These are phyloP conservation scores for Sceloporus tristichus DNA, from an alignment of 2,113 vertebrate genomes.

Conservation along the genomic window DNA sequence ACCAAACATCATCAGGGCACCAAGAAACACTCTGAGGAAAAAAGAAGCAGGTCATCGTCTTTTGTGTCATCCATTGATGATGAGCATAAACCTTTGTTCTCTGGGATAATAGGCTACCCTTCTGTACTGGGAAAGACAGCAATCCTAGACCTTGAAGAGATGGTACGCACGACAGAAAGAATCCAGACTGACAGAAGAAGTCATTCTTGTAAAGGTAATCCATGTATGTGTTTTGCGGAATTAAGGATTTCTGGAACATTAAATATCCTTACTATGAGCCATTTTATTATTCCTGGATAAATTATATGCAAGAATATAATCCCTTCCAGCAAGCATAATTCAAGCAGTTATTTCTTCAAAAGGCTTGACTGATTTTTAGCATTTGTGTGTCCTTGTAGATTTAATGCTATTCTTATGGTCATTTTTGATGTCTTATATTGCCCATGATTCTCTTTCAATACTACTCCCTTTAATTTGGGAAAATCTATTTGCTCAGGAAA, in stretches of 20 bases:
- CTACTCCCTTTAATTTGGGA: background rate
- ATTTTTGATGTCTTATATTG: background rate
- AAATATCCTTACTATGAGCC: constrained; percentile 23
- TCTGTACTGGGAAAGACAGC: constrained; percentile 77
- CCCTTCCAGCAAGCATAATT: background rate
- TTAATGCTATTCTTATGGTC: background rate
- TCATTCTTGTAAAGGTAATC: constrained; percentile 86
- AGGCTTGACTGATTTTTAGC: background rate
- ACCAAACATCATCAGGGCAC: constrained; percentile 79
- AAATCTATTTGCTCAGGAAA: background rate
- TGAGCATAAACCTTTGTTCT: constrained; percentile 88
- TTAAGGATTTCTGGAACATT: background rate
- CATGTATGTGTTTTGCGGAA: background rate
- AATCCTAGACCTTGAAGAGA: constrained; percentile 78
- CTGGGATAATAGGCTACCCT: constrained; percentile 81
- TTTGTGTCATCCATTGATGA: constrained; percentile 84
- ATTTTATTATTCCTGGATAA: constrained; percentile 27
- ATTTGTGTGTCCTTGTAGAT: background rate
- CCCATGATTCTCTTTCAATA: background rate
- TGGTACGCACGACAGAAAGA: constrained; percentile 74
- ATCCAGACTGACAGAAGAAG: constrained; percentile 77
- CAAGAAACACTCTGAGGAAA: constrained; percentile 86
- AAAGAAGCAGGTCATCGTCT: constrained; percentile 82
- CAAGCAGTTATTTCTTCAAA: constrained; percentile 16
- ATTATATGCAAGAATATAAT: background rate